phyloP scores from a whole-genome alignment of 1,140 invertebrate species.

The Psilanteris sp. region DNA sequence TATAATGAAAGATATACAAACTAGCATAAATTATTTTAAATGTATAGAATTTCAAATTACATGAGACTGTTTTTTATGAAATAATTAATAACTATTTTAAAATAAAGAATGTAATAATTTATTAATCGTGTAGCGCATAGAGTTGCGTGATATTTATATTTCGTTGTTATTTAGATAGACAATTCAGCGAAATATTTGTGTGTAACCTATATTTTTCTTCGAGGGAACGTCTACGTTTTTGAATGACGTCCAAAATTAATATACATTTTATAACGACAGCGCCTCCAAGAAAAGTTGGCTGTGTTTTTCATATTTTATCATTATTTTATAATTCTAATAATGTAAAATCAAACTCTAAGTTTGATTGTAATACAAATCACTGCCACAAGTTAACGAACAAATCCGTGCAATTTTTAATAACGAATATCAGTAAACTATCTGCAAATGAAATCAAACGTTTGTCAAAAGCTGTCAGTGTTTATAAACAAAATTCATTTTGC shows the following conservation, averaged over 20 bases:
- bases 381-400: constrained; percentile 31
- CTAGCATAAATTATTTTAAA: too few species aligned
- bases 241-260: constrained; percentile 23
- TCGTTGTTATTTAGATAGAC: constrained; percentile 58
- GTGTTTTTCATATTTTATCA: constrained; percentile 44
- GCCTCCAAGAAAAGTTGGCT: constrained; percentile 46
- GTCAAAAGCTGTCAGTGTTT: constrained; percentile 20
- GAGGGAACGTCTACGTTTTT: constrained; percentile 8
- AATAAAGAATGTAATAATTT: constrained; percentile 20
- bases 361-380: constrained; percentile 33
- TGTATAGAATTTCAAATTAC: too few species aligned
- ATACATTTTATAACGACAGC: constrained; percentile 45
- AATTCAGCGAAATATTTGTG: constrained; percentile 45
- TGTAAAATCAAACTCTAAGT: constrained; percentile 20
- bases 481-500: constrained; percentile 4
- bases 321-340: constrained; percentile 40
- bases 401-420: constrained; percentile 16
- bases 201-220: constrained; percentile 45
- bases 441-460: constrained; percentile 21
- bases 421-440: constrained; percentile 9
- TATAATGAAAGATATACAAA: too few species aligned
- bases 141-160: constrained; percentile 44
- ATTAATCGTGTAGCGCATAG: constrained; percentile 36
- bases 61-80: too few species aligned
- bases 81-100: constrained; percentile 36